These are phyloP conservation scores for Ptilodon capucinus DNA, from an alignment of 2,888 invertebrate species.

Conservation along the genomic window DNA sequence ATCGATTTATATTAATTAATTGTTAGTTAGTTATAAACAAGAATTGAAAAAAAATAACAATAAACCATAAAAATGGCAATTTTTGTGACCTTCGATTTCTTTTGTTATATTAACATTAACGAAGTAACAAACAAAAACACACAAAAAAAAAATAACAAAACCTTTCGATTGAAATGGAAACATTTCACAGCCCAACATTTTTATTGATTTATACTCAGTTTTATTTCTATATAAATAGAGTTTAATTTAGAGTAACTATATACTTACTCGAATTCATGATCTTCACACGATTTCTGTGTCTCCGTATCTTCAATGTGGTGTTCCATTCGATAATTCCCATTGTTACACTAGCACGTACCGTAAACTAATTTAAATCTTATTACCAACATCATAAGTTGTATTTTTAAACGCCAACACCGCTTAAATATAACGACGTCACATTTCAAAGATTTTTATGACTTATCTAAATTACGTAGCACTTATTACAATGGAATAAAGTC, in stretches of 20 bases:
- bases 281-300: not conserved
- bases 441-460: too few relatives aligned
- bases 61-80: not conserved
- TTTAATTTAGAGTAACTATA: not conserved
- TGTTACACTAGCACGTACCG: not conserved
- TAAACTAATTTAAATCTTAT: not conserved
- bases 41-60: not conserved
- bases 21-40: not conserved
- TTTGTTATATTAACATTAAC: not conserved
- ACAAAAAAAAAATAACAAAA: not conserved
- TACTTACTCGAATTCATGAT: too few relatives aligned
- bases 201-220: not conserved
- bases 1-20: not conserved
- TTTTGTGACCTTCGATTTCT: not conserved
- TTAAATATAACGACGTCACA: not conserved
- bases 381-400: not conserved
- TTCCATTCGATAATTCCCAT: not conserved
- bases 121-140: not conserved
- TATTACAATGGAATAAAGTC: not conserved
- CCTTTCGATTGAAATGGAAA: slow-evolving; percentile 33
- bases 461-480: not conserved
- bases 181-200: slow-evolving; percentile 43
- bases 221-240: not conserved
- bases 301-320: not conserved
- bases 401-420: not conserved